Evolutionary conservation across 2,113 vertebrate genomes (phyloP), one percentile per base, ranked within the genome.

Genomic region (Chlamydotis undulata): DNA sequence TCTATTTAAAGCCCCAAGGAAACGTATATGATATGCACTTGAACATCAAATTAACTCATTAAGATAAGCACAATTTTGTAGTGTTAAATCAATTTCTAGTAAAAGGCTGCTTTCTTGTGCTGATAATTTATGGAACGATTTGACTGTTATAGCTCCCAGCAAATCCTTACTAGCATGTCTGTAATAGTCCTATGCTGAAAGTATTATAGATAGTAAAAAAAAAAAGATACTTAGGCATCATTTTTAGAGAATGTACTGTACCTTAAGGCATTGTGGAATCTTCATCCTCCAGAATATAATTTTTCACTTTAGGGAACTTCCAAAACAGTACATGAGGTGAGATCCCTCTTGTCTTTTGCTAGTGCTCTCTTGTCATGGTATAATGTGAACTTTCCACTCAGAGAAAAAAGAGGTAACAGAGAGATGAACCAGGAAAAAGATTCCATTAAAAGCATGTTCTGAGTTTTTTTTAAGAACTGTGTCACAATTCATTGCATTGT

Each of bases 121-220:
- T 85, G 69, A 23, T 93, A 89, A 97, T 96, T 94, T 94, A 94
- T 92, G 77, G 83, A 84, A 90, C 79, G 57, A 50, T 77, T 84
- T 91, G 94, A 79, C 89, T 95, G 77, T 94, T 96, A 89, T 65
- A 90, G 92, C 94, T 96, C 83, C 74, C 89, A 94, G 95, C 92
- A 92, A 95, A 94, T 83, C 90, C 82, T 93, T 79, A 61, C 3
- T 22, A 82, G 89, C 2, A 1, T 65, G 94, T n/a, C 61, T 93
- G 73, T 84, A 92, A 95, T 91, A 61, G 91, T 33, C 53, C 77
- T 49, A 61, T 17, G 50, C 53, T 87, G 57, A n/a, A 96, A 96
- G 50, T 55, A 76, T 69, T 94, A 84, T 12, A 94, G 92, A 93
- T 84, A 94, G 56, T 81, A 63, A 94, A 89, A 77, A 63, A 94